Conservation (phyloP, 2,797 vertebrate genomes). For the Amazonetta brasiliensis region DNA sequence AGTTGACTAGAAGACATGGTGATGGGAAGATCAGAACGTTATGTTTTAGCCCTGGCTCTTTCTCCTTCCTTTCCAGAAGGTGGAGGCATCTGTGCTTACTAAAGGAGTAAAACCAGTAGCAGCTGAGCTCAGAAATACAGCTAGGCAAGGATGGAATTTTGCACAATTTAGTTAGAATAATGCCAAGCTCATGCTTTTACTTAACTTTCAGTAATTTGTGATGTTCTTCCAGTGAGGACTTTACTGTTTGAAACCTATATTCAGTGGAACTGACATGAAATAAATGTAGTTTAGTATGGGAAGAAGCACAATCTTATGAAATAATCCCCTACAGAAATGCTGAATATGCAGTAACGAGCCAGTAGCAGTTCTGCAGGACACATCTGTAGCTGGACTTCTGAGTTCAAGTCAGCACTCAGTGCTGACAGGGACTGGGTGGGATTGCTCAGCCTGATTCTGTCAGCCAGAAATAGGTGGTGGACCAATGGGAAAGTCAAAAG, state of each 20-base stretch:
- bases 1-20: not conserved
- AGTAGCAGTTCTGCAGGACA: not conserved
- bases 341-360: not conserved
- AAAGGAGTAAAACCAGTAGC: not conserved
- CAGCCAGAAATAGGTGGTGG: not conserved
- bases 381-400: not conserved
- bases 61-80: not conserved
- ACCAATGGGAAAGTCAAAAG: not conserved
- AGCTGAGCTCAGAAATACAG: not conserved
- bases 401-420: not conserved
- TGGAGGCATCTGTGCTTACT: not conserved
- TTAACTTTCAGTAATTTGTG: not conserved
- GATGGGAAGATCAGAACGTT: not conserved
- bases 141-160: not conserved
- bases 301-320: not conserved
- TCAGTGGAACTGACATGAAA: not conserved
- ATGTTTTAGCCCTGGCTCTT: not conserved
- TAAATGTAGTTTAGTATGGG: not conserved
- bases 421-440: not conserved
- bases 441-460: not conserved
- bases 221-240: not conserved
- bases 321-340: not conserved
- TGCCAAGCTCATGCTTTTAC: not conserved
- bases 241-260: not conserved
- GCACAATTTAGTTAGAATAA: not conserved